Percentiles rank a stretch among this genome's conserved stretches.
These are phyloP conservation scores for Rotaria macrura DNA, from an alignment of 2,888 invertebrate genomes.

Conservation along the genomic window DNA sequence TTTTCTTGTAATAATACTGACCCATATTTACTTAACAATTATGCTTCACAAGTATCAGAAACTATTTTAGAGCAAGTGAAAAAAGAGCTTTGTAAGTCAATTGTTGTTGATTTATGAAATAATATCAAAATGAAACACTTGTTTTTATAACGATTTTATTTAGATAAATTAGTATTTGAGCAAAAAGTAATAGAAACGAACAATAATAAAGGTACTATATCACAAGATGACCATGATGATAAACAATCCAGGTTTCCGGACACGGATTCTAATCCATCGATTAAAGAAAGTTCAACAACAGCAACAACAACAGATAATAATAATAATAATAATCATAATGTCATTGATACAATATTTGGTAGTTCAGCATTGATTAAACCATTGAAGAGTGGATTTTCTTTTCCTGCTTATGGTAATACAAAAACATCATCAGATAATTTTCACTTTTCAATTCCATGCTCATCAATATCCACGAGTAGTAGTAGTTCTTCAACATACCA, in stretches of 20 bases:
- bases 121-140: too few species aligned
- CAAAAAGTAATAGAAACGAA: not conserved
- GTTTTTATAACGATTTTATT: not conserved
- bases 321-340: too few species aligned
- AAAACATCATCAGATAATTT: not conserved
- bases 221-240: not conserved
- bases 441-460: not conserved
- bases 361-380: not conserved
- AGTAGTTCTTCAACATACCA: not conserved
- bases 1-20: not conserved
- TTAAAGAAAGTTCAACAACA: too few species aligned
- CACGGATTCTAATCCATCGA: too few species aligned
- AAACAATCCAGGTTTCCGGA: not conserved
- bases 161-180: not conserved
- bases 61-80: not conserved
- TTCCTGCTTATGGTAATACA: not conserved
- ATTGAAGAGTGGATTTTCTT: not conserved
- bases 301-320: too few species aligned
- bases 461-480: not conserved
- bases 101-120: too few species aligned
- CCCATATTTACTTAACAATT: not conserved
- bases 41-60: not conserved
- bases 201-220: not conserved
- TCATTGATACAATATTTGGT: not conserved
- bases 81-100: not conserved